Evolutionary conservation across 2,113 vertebrate species (phyloP).

Genomic region (Notarius lentiginosus): DNA sequence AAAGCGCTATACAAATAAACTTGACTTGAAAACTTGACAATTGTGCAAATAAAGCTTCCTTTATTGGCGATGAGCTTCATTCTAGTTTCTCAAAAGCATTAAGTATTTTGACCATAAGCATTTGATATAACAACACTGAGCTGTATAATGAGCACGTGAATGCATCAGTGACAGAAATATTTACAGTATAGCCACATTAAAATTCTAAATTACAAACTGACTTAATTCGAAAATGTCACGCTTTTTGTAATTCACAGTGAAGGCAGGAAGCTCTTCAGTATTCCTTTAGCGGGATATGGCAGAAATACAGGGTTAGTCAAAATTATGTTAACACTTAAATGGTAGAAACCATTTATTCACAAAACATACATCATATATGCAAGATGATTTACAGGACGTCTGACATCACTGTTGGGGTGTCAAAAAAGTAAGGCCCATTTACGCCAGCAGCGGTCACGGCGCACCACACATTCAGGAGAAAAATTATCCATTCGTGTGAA

Average conservation of each 20-base stretch:
- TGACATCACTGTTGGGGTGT: too few species aligned
- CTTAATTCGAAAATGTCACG: not conserved
- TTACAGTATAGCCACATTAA: not conserved
- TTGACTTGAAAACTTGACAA: too few species aligned
- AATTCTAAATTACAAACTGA: not conserved
- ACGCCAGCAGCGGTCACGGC: too few species aligned
- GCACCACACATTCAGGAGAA: too few species aligned
- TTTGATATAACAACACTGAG: not conserved
- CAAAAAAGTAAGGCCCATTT: too few species aligned
- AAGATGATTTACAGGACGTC: too few species aligned
- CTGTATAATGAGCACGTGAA: not conserved
- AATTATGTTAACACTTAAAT: too few species aligned
- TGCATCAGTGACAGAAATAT: not conserved
- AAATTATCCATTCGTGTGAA: too few species aligned
- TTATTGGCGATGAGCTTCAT: not conserved
- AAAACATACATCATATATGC: too few species aligned
- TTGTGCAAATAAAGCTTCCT: conserved; percentile 7
- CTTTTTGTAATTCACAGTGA: not conserved
- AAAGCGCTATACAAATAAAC: too few species aligned
- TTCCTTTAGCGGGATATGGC: not conserved
- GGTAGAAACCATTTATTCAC: too few species aligned
- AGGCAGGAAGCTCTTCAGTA: not conserved
- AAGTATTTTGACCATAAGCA: not conserved
- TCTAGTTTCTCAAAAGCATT: not conserved
- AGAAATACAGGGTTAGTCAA: too few species aligned